Percentiles rank a stretch among this genome's conserved stretches.
Conservation (phyloP, 2,113 vertebrate genomes). For the Stigmatopora nigra region DNA sequence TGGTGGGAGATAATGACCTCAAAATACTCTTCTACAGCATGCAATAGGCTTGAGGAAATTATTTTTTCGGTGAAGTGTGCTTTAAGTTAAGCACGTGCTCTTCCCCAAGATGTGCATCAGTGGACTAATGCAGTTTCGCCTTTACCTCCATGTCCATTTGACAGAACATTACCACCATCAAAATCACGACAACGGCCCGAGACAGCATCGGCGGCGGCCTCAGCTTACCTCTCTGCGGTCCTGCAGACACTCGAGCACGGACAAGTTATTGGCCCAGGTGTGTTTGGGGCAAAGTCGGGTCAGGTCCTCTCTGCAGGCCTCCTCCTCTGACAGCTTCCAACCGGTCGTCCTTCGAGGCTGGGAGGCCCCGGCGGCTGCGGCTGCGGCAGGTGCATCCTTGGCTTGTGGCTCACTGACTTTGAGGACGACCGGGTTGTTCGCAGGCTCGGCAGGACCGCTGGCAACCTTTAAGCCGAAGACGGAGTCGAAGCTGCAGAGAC, state of each 20-base stretch:
- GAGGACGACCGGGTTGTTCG: constrained; percentile 24
- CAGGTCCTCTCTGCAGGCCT: constrained; percentile 88
- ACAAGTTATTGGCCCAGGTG: constrained; percentile 95
- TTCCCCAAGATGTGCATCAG: background rate
- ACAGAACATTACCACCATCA: background rate
- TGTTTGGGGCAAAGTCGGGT: constrained; percentile 86
- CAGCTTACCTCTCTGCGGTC: constrained; percentile 83
- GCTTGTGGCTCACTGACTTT: constrained; percentile 37
- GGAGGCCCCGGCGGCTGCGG: constrained; percentile 63
- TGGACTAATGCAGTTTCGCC: background rate
- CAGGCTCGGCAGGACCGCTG: constrained; percentile 44
- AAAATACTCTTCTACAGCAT: background rate
- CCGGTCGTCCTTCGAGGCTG: constrained; percentile 70
- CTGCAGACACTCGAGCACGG: constrained; percentile 92
- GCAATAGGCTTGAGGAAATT: background rate
- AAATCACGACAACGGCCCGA: constrained; percentile 26
- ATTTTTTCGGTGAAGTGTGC: background rate
- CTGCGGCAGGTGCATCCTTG: constrained; percentile 53
- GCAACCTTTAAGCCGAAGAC: constrained; percentile 33
- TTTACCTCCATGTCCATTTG: constrained; percentile 16
- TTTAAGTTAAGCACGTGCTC: background rate
- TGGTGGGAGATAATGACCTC: background rate
- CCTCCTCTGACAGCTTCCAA: constrained; percentile 92
- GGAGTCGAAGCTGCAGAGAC: constrained; percentile 32
- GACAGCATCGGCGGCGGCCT: constrained; percentile 21